Evolutionary conservation across 2,113 vertebrate genomes (phyloP).

Genomic region (Anolis sagrei): DNA sequence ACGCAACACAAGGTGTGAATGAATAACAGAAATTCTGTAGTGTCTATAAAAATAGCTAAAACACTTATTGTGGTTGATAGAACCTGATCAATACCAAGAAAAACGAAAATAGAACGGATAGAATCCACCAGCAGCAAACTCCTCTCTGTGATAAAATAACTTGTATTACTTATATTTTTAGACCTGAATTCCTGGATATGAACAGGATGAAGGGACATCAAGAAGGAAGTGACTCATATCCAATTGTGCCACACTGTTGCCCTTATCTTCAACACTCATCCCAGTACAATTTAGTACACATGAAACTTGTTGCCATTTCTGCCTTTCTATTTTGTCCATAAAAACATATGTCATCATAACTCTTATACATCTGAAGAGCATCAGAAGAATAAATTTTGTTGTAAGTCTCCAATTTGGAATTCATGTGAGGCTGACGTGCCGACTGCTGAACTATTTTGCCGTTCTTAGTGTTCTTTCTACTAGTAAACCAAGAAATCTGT

Average conservation of each 20-base stretch:
- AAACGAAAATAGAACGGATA: background rate
- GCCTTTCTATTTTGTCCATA: background rate
- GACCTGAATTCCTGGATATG: background rate
- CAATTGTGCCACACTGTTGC: too few relatives aligned
- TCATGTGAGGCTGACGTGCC: background rate
- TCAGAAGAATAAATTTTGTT: background rate
- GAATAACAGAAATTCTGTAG: too few relatives aligned
- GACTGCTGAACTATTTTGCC: background rate
- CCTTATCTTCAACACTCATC: background rate
- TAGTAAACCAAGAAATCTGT: background rate
- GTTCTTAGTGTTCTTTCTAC: background rate
- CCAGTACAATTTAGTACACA: background rate
- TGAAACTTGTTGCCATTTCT: background rate
- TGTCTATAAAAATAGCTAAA: too few relatives aligned
- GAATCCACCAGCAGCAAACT: background rate
- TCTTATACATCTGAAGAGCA: background rate
- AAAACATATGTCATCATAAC: background rate
- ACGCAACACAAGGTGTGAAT: too few relatives aligned
- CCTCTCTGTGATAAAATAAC: background rate
- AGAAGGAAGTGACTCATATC: background rate
- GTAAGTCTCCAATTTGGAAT: background rate
- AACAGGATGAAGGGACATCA: background rate
- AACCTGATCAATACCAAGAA: background rate
- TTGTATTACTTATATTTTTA: too few relatives aligned
- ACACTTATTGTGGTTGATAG: background rate